A percentile compares a stretch with the other conserved stretches of the same genome.
phyloP scores from a whole-genome alignment of 2,888 invertebrate species.

The Campoletis raptor region DNA sequence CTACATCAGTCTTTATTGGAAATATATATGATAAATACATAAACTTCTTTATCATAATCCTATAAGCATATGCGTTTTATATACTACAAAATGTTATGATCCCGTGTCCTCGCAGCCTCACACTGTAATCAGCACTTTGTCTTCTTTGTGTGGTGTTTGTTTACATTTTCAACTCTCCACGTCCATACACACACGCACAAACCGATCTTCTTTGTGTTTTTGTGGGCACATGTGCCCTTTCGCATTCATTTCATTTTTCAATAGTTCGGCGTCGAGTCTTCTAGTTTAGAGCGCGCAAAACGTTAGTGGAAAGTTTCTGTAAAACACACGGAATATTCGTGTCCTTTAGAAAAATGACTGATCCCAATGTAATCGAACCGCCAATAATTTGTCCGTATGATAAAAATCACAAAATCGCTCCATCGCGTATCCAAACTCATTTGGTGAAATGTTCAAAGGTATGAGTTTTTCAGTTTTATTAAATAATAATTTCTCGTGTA shows the following conservation, averaged over 20 bases:
- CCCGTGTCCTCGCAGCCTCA: not conserved
- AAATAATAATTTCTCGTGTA: not conserved
- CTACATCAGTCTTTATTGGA: no score
- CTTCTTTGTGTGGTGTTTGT: not conserved
- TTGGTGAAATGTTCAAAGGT: slow-evolving; percentile 82
- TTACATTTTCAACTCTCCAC: not conserved
- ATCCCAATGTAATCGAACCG: slow-evolving; percentile 48
- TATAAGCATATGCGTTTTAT: not conserved
- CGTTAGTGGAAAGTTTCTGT: not conserved
- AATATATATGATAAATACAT: no score
- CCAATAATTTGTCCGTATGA: slow-evolving; percentile 79
- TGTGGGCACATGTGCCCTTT: not conserved
- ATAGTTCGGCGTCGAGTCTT: not conserved
- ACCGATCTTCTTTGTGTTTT: not conserved
- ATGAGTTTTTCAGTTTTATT: slow-evolving; percentile 43
- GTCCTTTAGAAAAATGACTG: slow-evolving; percentile 41
- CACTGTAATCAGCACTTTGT: not conserved
- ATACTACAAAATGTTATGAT: not conserved
- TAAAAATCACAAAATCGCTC: slow-evolving; percentile 75
- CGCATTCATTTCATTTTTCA: slow-evolving; percentile 3
- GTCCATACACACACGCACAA: not conserved
- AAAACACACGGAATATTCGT: not conserved
- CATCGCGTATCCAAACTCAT: slow-evolving; percentile 79
- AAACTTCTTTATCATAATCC: not conserved
- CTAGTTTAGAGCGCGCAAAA: not conserved